A percentile compares a stretch with the other conserved stretches of the same genome.
Conservation (phyloP, 1,140 invertebrate species). For the Heliconius melpomene region DNA sequence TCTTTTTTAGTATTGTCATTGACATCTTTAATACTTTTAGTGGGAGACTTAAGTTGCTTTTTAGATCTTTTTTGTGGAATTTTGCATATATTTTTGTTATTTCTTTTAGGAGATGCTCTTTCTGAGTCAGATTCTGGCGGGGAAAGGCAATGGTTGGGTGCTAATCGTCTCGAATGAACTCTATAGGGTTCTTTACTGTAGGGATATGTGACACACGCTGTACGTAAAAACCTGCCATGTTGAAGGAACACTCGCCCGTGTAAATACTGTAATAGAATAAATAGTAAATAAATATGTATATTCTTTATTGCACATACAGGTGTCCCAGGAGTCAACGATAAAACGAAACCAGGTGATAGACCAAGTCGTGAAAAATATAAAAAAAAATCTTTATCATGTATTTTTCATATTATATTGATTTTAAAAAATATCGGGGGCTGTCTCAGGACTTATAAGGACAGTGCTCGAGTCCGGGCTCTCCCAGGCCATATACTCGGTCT, state of each 20-base stretch:
- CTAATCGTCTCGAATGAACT: slow-evolving; percentile 67
- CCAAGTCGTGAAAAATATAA: too few relatives aligned
- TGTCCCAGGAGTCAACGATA: too few relatives aligned
- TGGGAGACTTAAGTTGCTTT: slow-evolving; percentile 68
- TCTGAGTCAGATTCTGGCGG: slow-evolving; percentile 70
- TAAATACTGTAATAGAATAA: slow-evolving; percentile 82
- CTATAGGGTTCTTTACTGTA: slow-evolving; percentile 72
- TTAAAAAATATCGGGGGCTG: too few relatives aligned
- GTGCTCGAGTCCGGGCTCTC: too few relatives aligned
- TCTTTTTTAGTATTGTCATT: slow-evolving; percentile 76
- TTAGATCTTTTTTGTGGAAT: slow-evolving; percentile 59
- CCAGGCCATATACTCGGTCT: too few relatives aligned
- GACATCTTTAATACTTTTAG: slow-evolving; percentile 68
- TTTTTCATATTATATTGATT: too few relatives aligned
- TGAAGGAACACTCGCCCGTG: slow-evolving; percentile 88
- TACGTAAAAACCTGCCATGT: slow-evolving; percentile 85
- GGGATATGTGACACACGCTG: slow-evolving; percentile 83
- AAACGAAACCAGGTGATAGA: too few relatives aligned
- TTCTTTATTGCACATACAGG: too few relatives aligned
- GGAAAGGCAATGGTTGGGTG: slow-evolving; percentile 57
- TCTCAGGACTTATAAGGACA: too few relatives aligned
- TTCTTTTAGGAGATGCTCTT: slow-evolving; percentile 63
- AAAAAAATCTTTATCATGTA: too few relatives aligned
- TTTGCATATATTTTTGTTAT: slow-evolving; percentile 54
- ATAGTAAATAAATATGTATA: too few relatives aligned